Evolutionary conservation across 2,113 vertebrate species (phyloP).

Genomic region (Amphiprion ocellaris): DNA sequence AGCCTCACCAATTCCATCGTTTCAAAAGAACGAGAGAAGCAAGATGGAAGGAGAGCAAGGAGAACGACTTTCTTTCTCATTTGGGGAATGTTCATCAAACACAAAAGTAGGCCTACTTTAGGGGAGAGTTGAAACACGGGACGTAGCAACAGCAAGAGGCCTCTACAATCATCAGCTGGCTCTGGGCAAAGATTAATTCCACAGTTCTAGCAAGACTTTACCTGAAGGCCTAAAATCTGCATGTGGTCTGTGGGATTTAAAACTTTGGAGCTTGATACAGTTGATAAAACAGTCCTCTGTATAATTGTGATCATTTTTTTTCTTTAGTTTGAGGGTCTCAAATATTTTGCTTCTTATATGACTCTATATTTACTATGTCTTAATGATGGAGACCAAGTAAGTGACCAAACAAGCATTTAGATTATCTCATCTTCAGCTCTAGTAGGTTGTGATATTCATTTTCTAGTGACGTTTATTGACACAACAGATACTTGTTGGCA

Average conservation of each 20-base stretch:
- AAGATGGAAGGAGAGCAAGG: conserved; percentile 68
- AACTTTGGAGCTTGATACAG: neutral
- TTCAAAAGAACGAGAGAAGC: conserved; percentile 64
- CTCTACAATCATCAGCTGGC: conserved; percentile 12
- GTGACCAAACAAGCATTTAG: too few species aligned
- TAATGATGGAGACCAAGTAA: too few species aligned
- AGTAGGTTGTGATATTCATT: too few species aligned
- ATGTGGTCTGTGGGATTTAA: neutral
- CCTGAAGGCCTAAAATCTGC: neutral
- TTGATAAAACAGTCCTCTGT: neutral
- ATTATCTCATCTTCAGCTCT: too few species aligned
- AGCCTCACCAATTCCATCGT: conserved; percentile 73
- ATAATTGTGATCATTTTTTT: neutral
- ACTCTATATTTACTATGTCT: neutral
- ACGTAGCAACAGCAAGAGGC: conserved; percentile 41
- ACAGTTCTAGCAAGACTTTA: conserved; percentile 7
- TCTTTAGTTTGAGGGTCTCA: neutral
- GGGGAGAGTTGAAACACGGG: conserved; percentile 33
- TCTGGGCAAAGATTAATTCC: neutral
- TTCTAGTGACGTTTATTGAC: too few species aligned
- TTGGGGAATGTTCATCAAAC: conserved; percentile 65
- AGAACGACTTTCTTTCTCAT: conserved; percentile 75
- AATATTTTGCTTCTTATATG: neutral
- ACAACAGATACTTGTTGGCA: too few species aligned
- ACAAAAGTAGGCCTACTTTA: conserved; percentile 46